Conservation (phyloP, 2,888 invertebrate species). For the Rhagonycha lutea region DNA sequence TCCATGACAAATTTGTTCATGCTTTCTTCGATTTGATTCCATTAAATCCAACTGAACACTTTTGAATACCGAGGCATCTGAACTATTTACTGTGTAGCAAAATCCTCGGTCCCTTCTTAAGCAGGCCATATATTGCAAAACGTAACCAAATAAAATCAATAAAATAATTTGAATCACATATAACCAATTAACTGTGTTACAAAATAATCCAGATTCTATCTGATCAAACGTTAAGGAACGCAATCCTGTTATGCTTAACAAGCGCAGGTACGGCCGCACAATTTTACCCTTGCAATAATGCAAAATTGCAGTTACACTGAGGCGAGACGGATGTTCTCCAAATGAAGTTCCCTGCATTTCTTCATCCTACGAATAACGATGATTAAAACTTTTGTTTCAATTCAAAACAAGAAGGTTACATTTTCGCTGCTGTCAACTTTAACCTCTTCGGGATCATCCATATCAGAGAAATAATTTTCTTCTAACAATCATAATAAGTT, state of each 20-base stretch:
- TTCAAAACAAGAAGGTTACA: not conserved
- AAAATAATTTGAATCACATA: constrained; percentile 71
- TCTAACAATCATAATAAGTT: not conserved
- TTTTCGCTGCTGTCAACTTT: constrained; percentile 13
- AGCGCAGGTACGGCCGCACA: constrained; percentile 73
- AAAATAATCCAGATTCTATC: constrained; percentile 62
- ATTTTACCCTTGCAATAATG: constrained; percentile 84
- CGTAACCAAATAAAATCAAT: constrained; percentile 71
- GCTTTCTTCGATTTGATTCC: constrained; percentile 44
- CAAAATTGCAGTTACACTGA: constrained; percentile 78
- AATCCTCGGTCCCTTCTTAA: constrained; percentile 76
- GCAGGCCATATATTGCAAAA: constrained; percentile 79
- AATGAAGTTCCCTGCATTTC: constrained; percentile 71
- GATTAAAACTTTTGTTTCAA: not conserved
- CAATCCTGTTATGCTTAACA: constrained; percentile 76
- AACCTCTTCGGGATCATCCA: constrained; percentile 13
- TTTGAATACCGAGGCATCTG: not conserved
- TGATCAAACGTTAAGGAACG: constrained; percentile 70
- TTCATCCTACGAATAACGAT: constrained; percentile 61
- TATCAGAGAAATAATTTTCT: not conserved
- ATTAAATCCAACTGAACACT: not conserved
- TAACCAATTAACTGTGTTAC: constrained; percentile 66
- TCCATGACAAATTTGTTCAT: constrained; percentile 70
- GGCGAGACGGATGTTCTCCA: constrained; percentile 54
- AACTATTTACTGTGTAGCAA: constrained; percentile 58